Evolutionary conservation across 2,797 vertebrate species (phyloP).

Genomic region (Brachyalestes nurse): DNA sequence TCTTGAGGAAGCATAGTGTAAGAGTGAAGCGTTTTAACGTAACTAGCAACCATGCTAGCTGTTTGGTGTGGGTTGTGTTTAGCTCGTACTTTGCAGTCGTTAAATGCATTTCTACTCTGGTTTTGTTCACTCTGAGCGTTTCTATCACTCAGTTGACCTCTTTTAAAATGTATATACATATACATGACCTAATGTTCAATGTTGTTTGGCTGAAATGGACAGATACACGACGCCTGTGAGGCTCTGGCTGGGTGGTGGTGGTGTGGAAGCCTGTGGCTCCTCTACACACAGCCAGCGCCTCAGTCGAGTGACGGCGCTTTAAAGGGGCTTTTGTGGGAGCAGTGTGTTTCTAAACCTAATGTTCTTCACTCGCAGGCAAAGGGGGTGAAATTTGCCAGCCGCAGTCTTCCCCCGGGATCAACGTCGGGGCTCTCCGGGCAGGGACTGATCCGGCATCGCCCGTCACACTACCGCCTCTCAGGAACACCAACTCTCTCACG

Average conservation of each 20-base stretch:
- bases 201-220: neutral
- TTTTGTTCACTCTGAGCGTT: neutral
- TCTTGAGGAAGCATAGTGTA: neutral
- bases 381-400: conserved; percentile 81
- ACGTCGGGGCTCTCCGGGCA: conserved; percentile 76
- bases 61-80: neutral
- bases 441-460: conserved; percentile 82
- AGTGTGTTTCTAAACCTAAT: neutral
- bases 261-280: neutral
- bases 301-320: neutral
- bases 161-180: neutral
- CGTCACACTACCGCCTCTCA: conserved; percentile 84
- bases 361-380: conserved; percentile 66
- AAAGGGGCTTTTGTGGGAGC: neutral
- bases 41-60: neutral
- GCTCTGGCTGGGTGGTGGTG: neutral
- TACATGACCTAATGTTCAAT: too few relatives aligned
- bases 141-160: neutral
- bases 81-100: neutral
- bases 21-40: neutral
- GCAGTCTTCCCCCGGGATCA: conserved; percentile 80
- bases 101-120: neutral
- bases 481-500: conserved; percentile 83
- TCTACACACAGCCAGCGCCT: neutral
- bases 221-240: neutral